phyloP scores from a whole-genome alignment of 2,797 vertebrate species.

The Crocodylus rhombifer region DNA sequence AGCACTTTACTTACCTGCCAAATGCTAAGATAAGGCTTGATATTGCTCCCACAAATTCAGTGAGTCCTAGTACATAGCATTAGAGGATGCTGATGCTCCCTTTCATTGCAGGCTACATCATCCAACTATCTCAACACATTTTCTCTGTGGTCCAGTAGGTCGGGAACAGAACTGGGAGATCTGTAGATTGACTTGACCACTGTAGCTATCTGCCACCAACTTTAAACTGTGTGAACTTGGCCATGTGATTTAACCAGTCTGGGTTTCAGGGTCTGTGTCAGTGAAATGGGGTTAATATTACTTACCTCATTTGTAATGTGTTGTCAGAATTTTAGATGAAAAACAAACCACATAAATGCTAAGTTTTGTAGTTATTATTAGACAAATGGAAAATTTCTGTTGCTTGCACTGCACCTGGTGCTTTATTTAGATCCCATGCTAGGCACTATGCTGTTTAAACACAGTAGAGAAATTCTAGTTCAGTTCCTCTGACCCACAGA shows the following conservation, averaged over 20 bases:
- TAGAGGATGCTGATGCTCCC: not conserved
- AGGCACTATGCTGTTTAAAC: not conserved
- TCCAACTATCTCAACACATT: not conserved
- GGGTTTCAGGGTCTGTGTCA: not conserved
- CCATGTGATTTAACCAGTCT: not conserved
- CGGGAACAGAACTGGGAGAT: not conserved
- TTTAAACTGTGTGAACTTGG: not conserved
- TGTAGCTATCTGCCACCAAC: not conserved
- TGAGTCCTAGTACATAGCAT: not conserved
- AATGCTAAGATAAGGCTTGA: slow-evolving; percentile 57
- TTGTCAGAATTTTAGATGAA: not conserved
- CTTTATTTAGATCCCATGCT: not conserved
- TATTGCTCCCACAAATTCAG: not conserved
- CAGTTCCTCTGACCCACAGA: not conserved
- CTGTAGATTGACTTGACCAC: not conserved
- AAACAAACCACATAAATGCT: not conserved
- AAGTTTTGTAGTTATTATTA: not conserved
- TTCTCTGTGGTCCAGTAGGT: not conserved
- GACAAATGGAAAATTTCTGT: not conserved
- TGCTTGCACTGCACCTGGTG: not conserved
- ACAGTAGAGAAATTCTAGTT: not conserved
- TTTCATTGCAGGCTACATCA: not conserved
- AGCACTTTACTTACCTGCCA: slow-evolving; percentile 69
- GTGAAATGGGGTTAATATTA: not conserved
- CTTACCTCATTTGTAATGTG: not conserved